Evolutionary conservation across 2,888 invertebrate species (phyloP).

Genomic region (Acleris holmiana): DNA sequence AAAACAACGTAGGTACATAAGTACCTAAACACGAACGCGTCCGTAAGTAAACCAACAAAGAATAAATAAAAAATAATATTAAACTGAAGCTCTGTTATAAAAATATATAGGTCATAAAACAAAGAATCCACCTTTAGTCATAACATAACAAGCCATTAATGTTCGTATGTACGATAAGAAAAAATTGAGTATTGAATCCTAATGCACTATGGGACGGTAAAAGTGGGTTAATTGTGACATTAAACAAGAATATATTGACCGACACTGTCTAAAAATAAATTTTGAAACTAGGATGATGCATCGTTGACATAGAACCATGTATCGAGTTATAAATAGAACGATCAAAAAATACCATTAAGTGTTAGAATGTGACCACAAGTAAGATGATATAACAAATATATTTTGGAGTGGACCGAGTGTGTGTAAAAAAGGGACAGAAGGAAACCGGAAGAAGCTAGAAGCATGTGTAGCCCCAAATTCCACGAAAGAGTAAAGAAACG

Average conservation of each 20-base stretch:
- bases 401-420: no score
- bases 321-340: slow-evolving; percentile 12
- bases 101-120: slow-evolving; percentile 6
- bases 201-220: slow-evolving; percentile 29
- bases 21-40: no score
- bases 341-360: background rate
- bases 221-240: slow-evolving; percentile 35
- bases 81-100: background rate
- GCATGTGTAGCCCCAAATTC: slow-evolving; percentile 16
- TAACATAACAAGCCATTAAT: slow-evolving; percentile 10
- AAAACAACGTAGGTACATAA: no score
- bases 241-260: slow-evolving; percentile 30
- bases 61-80: no score
- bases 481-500: slow-evolving; percentile 13
- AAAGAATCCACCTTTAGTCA: slow-evolving; percentile 15
- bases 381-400: background rate
- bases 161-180: slow-evolving; percentile 20
- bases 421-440: background rate
- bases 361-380: background rate
- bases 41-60: no score
- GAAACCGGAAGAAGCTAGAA: slow-evolving; percentile 7
- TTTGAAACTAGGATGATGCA: slow-evolving; percentile 34
- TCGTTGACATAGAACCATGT: slow-evolving; percentile 30
- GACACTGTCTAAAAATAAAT: slow-evolving; percentile 25
- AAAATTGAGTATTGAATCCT: slow-evolving; percentile 16